These are phyloP conservation scores for Uloborus plumipes DNA, from an alignment of 2,888 invertebrate species.

Conservation along the genomic window DNA sequence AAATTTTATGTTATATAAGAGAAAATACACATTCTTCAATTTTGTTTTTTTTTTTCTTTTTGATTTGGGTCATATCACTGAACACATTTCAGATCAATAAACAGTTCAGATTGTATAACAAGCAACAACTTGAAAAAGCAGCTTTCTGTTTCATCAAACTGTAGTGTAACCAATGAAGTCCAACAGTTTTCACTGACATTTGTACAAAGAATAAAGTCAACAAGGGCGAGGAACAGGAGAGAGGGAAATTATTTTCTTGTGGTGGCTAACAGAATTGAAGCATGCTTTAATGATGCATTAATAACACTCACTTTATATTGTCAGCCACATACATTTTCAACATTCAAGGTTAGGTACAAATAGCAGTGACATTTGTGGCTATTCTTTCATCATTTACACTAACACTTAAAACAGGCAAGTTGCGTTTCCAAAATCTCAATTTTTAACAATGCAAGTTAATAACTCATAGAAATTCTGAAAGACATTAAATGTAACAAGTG, in stretches of 20 bases:
- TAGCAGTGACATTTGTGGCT: conserved; percentile 38
- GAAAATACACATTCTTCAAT: conserved; percentile 52
- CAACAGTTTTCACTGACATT: conserved; percentile 30
- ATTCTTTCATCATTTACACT: neutral
- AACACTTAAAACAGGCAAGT: conserved; percentile 48
- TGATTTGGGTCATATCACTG: conserved; percentile 55
- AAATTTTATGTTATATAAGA: conserved; percentile 50
- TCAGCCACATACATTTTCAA: conserved; percentile 5
- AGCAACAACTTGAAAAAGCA: conserved; percentile 61
- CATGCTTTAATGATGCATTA: too few relatives aligned
- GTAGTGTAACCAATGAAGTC: neutral
- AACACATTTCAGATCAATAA: conserved; percentile 50
- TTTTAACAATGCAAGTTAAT: conserved; percentile 41
- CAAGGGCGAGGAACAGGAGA: neutral
- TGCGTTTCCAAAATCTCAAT: conserved; percentile 62
- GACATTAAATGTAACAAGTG: conserved; percentile 56
- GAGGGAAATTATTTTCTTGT: conserved; percentile 19
- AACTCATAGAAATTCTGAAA: conserved; percentile 55
- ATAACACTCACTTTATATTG: neutral
- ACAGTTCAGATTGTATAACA: conserved; percentile 54
- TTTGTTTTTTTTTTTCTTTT: conserved; percentile 30
- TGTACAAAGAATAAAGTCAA: conserved; percentile 8
- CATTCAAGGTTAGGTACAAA: neutral
- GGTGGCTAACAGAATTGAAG: conserved; percentile 11
- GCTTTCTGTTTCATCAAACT: conserved; percentile 52